Conservation (phyloP, 2,797 vertebrate species). For the Trematomus bernacchii region DNA sequence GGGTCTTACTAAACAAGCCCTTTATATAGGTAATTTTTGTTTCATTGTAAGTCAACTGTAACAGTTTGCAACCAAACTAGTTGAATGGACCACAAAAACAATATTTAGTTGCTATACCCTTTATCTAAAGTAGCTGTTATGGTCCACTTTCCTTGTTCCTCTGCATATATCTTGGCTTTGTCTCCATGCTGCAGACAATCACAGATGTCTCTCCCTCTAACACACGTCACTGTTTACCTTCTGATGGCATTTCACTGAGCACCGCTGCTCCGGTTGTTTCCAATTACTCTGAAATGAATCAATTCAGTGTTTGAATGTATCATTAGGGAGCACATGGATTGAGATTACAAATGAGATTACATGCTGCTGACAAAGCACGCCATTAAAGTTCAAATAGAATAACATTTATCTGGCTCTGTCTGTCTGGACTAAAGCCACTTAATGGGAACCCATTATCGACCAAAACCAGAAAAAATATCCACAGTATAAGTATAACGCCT, state of each 20-base stretch:
- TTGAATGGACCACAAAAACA: not conserved
- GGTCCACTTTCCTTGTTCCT: slow-evolving; percentile 12
- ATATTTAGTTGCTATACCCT: not conserved
- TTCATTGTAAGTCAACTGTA: not conserved
- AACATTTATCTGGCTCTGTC: slow-evolving; percentile 24
- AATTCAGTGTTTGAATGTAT: slow-evolving; percentile 51
- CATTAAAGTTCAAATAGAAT: slow-evolving; percentile 19
- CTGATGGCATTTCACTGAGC: slow-evolving; percentile 36
- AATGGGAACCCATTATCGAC: slow-evolving; percentile 1
- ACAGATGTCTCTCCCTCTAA: slow-evolving; percentile 53
- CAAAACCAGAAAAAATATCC: not conserved
- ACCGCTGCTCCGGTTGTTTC: slow-evolving; percentile 47
- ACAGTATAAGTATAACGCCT: too few relatives aligned
- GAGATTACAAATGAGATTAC: slow-evolving; percentile 52
- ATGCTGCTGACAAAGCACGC: slow-evolving; percentile 17
- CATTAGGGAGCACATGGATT: slow-evolving; percentile 46
- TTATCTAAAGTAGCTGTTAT: not conserved
- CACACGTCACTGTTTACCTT: slow-evolving; percentile 57
- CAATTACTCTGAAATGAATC: slow-evolving; percentile 59
- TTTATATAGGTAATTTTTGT: not conserved
- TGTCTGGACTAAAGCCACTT: slow-evolving; percentile 13
- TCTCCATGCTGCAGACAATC: slow-evolving; percentile 13
- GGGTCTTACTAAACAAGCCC: not conserved
- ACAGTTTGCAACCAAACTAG: not conserved
- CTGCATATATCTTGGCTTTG: not conserved